Percentiles rank a stretch among this genome's conserved stretches.
Conservation (phyloP, 2,888 invertebrate genomes). For the Parnassius glacialis region DNA sequence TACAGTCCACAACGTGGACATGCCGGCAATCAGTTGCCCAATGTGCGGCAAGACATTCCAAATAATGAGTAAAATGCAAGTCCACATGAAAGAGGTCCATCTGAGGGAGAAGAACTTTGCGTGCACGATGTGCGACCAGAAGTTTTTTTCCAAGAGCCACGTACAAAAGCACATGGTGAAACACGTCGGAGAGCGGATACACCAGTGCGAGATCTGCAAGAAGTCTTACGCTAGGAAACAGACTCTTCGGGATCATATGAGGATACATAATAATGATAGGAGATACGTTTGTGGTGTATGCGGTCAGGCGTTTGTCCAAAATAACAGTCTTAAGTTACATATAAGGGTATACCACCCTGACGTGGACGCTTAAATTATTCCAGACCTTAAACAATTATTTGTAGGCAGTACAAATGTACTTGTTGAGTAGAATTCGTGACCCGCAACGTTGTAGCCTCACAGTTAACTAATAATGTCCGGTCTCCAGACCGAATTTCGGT, state of each 20-base stretch:
- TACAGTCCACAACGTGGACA: conserved; percentile 46
- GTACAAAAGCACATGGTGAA: conserved; percentile 77
- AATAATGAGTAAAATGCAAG: conserved; percentile 58
- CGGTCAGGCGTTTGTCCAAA: conserved; percentile 55
- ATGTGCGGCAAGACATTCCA: conserved; percentile 59
- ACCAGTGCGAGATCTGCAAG: conserved; percentile 70
- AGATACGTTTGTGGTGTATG: conserved; percentile 50
- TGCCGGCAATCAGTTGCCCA: conserved; percentile 53
- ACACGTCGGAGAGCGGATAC: conserved; percentile 69
- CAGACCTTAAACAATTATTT: too few species aligned
- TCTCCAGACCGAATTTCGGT: too few species aligned
- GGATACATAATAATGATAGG: conserved; percentile 56
- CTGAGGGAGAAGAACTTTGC: conserved; percentile 65
- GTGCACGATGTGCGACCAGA: conserved; percentile 72
- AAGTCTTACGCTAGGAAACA: conserved; percentile 72
- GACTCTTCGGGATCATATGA: conserved; percentile 62
- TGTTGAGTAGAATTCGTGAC: too few species aligned
- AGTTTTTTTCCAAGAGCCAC: conserved; percentile 73
- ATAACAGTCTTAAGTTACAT: conserved; percentile 54
- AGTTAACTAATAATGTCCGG: too few species aligned
- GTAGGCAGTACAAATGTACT: too few species aligned
- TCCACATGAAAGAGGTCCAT: conserved; percentile 68
- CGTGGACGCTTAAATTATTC: conserved; percentile 25
- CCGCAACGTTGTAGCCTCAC: too few species aligned
- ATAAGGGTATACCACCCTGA: conserved; percentile 53